Percentiles rank a stretch among this genome's conserved stretches.
These are phyloP conservation scores for Agrotis exclamationis DNA, from an alignment of 2,888 invertebrate species.

Conservation along the genomic window DNA sequence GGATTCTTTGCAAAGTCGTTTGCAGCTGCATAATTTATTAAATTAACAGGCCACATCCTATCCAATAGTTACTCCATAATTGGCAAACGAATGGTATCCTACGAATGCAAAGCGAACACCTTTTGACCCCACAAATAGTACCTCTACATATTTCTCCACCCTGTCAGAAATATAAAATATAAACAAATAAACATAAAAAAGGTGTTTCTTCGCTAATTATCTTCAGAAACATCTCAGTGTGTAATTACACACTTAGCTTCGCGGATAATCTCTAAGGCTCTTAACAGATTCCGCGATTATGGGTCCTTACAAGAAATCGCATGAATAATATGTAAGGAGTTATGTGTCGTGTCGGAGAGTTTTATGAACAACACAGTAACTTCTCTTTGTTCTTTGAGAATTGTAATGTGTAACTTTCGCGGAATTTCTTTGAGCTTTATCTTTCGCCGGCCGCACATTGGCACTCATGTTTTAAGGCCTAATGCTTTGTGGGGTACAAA, in stretches of 20 bases:
- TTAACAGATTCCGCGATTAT: conserved; percentile 56
- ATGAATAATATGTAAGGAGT: conserved; percentile 57
- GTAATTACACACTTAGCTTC: conserved; percentile 56
- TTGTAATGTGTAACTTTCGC: conserved; percentile 61
- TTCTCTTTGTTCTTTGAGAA: conserved; percentile 57
- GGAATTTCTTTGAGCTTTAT: conserved; percentile 57
- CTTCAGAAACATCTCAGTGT: conserved; percentile 44
- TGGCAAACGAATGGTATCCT: neutral
- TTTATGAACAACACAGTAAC: conserved; percentile 60
- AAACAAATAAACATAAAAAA: conserved; percentile 57
- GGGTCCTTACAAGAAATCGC: conserved; percentile 51
- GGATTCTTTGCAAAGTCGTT: too few relatives aligned
- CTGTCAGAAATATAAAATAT: conserved; percentile 31
- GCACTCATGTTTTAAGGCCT: conserved; percentile 36
- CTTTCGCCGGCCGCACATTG: conserved; percentile 47
- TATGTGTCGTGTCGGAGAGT: conserved; percentile 47
- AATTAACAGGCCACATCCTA: neutral
- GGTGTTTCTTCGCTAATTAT: conserved; percentile 56
- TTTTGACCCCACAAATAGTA: conserved; percentile 1
- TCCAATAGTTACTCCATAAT: neutral
- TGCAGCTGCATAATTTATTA: neutral
- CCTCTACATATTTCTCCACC: conserved; percentile 18
- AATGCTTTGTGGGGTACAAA: conserved; percentile 54
- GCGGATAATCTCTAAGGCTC: conserved; percentile 46
- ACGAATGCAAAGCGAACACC: conserved; percentile 9